Percentiles rank a stretch among this genome's conserved stretches.
These are phyloP conservation scores for Columba guinea DNA, from an alignment of 2,797 vertebrate species.

Conservation along the genomic window DNA sequence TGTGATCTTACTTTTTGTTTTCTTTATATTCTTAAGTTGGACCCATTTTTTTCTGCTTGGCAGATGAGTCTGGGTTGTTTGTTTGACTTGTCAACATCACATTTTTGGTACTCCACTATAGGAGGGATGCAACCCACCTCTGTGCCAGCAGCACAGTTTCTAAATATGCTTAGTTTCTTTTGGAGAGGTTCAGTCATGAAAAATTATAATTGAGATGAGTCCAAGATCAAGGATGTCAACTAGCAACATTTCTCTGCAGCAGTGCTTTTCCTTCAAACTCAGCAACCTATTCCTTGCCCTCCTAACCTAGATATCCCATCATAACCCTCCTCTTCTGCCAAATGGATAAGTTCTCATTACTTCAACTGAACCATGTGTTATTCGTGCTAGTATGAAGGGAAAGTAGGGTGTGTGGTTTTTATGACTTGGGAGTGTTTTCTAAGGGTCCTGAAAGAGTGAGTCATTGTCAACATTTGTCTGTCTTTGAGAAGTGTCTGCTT, in stretches of 20 bases:
- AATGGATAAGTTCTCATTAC: accelerated
- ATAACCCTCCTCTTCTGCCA: neutral
- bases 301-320: neutral
- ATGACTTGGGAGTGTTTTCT: conserved; percentile 17
- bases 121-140: neutral
- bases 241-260: neutral
- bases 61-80: neutral
- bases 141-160: neutral
- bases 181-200: neutral
- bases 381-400: neutral
- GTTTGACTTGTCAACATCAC: neutral
- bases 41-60: neutral
- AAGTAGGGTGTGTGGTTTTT: conserved; percentile 40
- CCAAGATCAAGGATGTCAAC: neutral
- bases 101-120: neutral
- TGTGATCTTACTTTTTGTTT: neutral
- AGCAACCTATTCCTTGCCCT: neutral
- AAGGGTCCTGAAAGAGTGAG: conserved; percentile 29
- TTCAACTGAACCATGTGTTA: neutral
- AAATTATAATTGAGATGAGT: neutral
- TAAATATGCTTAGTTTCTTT: neutral
- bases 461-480: neutral
- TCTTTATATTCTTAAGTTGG: neutral
- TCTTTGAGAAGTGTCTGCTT: neutral
- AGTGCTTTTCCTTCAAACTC: neutral